Evolutionary conservation across 2,888 invertebrate species (phyloP).

Genomic region (Spicauda simplicius): DNA sequence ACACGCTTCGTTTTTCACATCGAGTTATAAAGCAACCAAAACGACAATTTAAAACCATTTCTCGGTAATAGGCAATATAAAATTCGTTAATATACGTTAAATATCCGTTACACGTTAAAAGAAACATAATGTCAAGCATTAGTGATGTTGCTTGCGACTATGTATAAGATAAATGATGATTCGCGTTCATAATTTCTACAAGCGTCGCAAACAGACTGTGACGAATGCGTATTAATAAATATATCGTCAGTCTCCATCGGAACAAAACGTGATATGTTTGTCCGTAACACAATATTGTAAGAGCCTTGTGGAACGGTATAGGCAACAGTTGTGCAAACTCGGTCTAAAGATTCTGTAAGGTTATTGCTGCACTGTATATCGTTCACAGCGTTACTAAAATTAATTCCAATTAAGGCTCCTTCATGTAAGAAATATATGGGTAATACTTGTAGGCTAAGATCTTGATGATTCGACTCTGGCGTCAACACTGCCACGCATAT

Average conservation of each 20-base stretch:
- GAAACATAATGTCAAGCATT: neutral
- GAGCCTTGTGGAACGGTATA: too few relatives aligned
- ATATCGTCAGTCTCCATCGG: slow-evolving; percentile 17
- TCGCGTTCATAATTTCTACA: slow-evolving; percentile 4
- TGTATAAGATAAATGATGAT: slow-evolving; percentile 3
- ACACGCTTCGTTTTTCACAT: too few relatives aligned
- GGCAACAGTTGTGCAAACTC: neutral
- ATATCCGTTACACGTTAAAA: neutral
- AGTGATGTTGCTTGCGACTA: neutral
- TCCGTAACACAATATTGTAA: slow-evolving; percentile 38
- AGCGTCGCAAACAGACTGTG: slow-evolving; percentile 9
- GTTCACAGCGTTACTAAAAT: too few relatives aligned
- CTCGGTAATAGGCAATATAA: too few relatives aligned
- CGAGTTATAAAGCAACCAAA: too few relatives aligned
- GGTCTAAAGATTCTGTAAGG: slow-evolving; percentile 1
- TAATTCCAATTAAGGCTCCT: too few relatives aligned
- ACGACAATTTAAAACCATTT: too few relatives aligned
- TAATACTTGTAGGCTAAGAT: too few relatives aligned
- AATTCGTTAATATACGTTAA: neutral
- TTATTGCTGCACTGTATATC: too few relatives aligned
- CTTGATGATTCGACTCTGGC: too few relatives aligned
- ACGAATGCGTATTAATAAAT: slow-evolving; percentile 23
- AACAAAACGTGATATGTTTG: slow-evolving; percentile 26
- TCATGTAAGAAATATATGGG: too few relatives aligned
- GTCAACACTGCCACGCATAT: too few relatives aligned